Percentiles rank a stretch among this genome's conserved stretches.
These are phyloP conservation scores for Eulemur albifrons DNA, from an alignment of 2,797 vertebrate genomes.

Conservation along the genomic window DNA sequence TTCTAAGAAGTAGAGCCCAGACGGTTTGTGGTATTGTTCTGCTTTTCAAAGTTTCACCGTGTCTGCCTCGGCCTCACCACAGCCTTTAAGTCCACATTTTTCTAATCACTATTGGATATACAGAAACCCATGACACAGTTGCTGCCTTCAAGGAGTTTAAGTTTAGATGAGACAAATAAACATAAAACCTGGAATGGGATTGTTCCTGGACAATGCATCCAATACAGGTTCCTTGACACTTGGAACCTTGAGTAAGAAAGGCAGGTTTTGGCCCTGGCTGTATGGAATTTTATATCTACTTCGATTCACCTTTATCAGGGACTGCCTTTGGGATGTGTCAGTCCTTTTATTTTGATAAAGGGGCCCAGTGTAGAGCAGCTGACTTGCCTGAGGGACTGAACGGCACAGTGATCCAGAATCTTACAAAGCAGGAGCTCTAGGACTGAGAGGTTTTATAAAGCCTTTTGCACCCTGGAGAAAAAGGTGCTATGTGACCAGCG, in stretches of 20 bases:
- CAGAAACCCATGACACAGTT: not conserved
- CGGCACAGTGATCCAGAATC: not conserved
- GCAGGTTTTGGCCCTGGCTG: not conserved
- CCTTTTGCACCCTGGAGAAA: not conserved
- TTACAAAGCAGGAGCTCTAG: not conserved
- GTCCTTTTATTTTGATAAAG: not conserved
- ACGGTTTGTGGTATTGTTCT: not conserved
- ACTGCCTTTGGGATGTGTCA: not conserved
- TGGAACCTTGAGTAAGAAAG: not conserved
- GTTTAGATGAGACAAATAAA: not conserved
- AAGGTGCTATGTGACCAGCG: not conserved
- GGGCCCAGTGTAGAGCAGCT: not conserved
- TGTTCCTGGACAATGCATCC: not conserved
- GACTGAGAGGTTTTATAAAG: not conserved
- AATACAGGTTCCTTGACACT: not conserved
- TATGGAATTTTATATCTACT: not conserved
- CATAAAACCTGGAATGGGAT: not conserved
- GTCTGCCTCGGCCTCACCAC: not conserved
- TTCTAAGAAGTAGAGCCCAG: not conserved
- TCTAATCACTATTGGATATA: not conserved
- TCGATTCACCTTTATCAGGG: not conserved
- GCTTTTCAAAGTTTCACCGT: not conserved
- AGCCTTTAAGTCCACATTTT: not conserved
- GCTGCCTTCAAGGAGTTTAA: not conserved
- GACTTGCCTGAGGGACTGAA: not conserved